Evolutionary conservation across 2,113 vertebrate genomes (phyloP), one percentile per base, ranked within the genome.

Genomic region (Panurus biarmicus): DNA sequence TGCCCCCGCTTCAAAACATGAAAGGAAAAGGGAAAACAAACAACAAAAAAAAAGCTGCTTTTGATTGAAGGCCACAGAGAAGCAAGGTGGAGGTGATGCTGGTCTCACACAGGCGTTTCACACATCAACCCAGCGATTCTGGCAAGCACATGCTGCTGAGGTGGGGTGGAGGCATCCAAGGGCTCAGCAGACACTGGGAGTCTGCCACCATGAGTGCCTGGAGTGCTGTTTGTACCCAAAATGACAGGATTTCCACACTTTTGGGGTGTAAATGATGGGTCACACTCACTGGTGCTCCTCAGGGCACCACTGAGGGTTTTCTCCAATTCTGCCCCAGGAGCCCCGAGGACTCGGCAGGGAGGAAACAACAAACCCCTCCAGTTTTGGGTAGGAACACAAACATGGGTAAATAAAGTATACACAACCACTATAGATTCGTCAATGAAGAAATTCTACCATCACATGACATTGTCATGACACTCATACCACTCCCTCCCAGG

Each of bases 401-500:
- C 10, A 71, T 64, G 96, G 97, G 97, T 93, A 98, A 98, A 97
- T 96, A 97, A 98, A 98, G 98, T 98, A 98, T 98, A 97, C 97
- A 98, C 97, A 98, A 96, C 94, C 93, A 97, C 97, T 97, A 98
- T 74, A 95, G 97, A 94, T 98, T 98, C 97, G 96, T 98, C 97
- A 98, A 98, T 97, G 98, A 97, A 98, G 97, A 97, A 98, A 98
- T 96, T 97, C 97, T 98, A 98, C 97, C 97, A 96, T 96, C 96
- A 97, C 98, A 98, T 98, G 98, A 98, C 98, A 98, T 97, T 98
- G 98, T 98, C 98, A 98, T 98, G 98, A 98, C 97, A 98, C 97
- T 98, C 97, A 97, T 96, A 97, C 95, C 97, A 98, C 98, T 98
- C 98, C 98, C 97, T 95, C 97, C 97, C 97, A 97, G 97, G 97